Conservation (phyloP, 2,888 invertebrate species). For the Phengaris alcon region DNA sequence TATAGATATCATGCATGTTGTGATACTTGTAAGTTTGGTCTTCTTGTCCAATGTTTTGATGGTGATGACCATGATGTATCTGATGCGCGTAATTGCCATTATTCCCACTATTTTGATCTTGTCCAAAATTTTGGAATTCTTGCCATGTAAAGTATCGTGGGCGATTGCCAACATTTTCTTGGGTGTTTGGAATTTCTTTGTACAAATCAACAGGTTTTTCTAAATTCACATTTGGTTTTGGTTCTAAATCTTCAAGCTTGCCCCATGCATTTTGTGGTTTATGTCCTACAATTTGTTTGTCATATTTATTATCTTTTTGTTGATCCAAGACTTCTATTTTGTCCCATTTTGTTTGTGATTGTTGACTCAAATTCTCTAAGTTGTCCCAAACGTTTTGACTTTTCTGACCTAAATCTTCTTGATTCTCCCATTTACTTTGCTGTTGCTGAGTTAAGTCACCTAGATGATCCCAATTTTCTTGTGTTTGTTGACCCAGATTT, state of each 20-base stretch:
- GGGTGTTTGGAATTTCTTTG: constrained; percentile 43
- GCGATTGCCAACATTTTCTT: constrained; percentile 32
- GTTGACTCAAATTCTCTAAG: constrained; percentile 47
- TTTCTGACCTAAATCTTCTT: constrained; percentile 43
- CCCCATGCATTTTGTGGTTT: constrained; percentile 45
- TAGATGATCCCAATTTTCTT: constrained; percentile 37
- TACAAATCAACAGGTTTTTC: constrained; percentile 42
- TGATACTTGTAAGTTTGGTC: constrained; percentile 2
- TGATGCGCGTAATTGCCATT: neutral
- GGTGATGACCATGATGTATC: constrained; percentile 6
- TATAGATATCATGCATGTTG: constrained; percentile 7
- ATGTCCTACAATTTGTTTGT: constrained; percentile 43
- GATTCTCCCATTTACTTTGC: constrained; percentile 36
- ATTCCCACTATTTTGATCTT: neutral
- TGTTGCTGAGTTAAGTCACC: constrained; percentile 48
- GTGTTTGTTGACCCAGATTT: constrained; percentile 41
- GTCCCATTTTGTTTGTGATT: constrained; percentile 44
- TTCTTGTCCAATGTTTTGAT: neutral
- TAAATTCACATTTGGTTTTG: constrained; percentile 42
- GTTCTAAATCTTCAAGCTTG: constrained; percentile 39
- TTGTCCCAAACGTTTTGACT: constrained; percentile 41
- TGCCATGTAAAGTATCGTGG: neutral
- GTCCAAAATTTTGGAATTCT: constrained; percentile 1
- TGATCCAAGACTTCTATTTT: constrained; percentile 49
- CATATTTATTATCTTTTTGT: constrained; percentile 46